phyloP scores from a whole-genome alignment of 2,797 vertebrate genomes.

The Dryobates pubescens region DNA sequence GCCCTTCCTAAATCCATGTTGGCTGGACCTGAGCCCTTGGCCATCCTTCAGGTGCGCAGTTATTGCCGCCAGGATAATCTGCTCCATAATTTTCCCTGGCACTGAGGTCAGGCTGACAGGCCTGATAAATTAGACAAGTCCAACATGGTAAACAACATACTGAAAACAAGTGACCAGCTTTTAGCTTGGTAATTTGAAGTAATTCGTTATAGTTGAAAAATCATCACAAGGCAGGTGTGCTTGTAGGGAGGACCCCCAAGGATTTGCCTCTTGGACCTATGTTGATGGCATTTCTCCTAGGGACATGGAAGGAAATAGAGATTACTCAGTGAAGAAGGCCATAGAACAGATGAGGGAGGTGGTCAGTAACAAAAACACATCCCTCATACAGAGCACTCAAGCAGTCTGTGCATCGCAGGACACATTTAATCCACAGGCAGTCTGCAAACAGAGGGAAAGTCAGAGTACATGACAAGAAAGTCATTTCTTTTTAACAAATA shows the following conservation, averaged over 20 bases:
- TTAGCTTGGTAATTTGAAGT: not conserved
- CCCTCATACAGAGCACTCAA: not conserved
- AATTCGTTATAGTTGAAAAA: not conserved
- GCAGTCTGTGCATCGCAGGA: not conserved
- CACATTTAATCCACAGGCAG: not conserved
- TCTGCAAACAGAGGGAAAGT: not conserved
- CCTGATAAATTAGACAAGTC: not conserved
- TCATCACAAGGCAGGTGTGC: not conserved
- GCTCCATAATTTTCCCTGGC: too few species aligned
- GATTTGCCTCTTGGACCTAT: not conserved
- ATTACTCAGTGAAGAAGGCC: not conserved
- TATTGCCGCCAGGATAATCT: too few species aligned
- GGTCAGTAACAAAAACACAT: not conserved
- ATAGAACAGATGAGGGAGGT: not conserved
- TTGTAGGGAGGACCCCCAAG: not conserved
- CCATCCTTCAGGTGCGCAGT: too few species aligned
- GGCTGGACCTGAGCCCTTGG: too few species aligned
- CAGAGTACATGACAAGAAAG: too few species aligned
- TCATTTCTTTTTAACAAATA: not conserved
- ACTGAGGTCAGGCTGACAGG: too few species aligned
- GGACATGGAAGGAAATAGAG: not conserved
- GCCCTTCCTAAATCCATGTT: too few species aligned
- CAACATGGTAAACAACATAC: not conserved
- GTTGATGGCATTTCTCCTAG: not conserved
- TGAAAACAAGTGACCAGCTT: not conserved